Conservation (phyloP, 2,888 invertebrate species). For the Andrena flavipes region DNA sequence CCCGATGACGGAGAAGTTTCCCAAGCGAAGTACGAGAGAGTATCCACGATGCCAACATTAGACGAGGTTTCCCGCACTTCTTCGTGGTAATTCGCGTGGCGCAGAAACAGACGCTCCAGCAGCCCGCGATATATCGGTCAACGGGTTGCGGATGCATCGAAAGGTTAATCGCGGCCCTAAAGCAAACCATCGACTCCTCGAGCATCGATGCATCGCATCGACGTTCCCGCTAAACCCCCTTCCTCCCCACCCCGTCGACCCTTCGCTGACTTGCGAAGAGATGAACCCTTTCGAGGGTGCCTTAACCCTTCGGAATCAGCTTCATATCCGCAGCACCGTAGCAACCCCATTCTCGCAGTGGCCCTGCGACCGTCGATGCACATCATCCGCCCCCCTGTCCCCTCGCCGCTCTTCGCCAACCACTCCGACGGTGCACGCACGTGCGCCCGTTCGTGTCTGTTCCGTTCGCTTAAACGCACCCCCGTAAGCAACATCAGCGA, state of each 20-base stretch:
- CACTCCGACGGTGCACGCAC: slow-evolving; percentile 54
- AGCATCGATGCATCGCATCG: slow-evolving; percentile 42
- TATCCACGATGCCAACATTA: background rate
- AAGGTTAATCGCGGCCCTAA: slow-evolving; percentile 56
- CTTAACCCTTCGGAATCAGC: slow-evolving; percentile 67
- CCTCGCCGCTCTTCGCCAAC: slow-evolving; percentile 14
- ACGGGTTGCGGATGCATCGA: slow-evolving; percentile 51
- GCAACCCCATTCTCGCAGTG: slow-evolving; percentile 61
- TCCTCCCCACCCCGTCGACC: background rate
- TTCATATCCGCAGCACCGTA: slow-evolving; percentile 60
- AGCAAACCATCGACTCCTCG: slow-evolving; percentile 34
- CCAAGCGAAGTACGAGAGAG: background rate
- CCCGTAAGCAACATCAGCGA: slow-evolving; percentile 55
- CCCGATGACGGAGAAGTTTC: background rate
- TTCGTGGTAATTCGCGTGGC: slow-evolving; percentile 13
- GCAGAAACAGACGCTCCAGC: slow-evolving; percentile 27
- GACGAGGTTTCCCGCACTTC: background rate
- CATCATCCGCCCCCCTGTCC: slow-evolving; percentile 49
- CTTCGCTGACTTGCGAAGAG: slow-evolving; percentile 39
- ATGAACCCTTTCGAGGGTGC: slow-evolving; percentile 63
- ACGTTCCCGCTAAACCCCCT: slow-evolving; percentile 14
- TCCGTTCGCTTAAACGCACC: slow-evolving; percentile 68
- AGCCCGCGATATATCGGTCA: slow-evolving; percentile 58
- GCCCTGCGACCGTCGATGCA: slow-evolving; percentile 62
- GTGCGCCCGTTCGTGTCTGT: slow-evolving; percentile 59